Evolutionary conservation across 1,140 invertebrate species (phyloP).

Genomic region (Xylocopa sonorina): DNA sequence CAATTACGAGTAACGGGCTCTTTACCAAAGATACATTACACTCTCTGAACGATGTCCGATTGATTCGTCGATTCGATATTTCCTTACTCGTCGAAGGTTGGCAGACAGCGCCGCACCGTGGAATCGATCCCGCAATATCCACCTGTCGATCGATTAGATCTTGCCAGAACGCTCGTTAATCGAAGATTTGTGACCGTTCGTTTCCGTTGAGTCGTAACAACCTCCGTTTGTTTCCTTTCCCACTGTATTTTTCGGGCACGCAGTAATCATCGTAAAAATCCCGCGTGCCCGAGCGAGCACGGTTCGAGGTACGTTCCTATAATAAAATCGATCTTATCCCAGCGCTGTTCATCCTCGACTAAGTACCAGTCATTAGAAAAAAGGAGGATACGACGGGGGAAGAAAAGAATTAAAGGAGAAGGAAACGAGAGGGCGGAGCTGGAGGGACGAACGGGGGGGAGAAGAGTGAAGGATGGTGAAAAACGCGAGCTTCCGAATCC

Average conservation of each 20-base stretch:
- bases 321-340: constrained; percentile 36
- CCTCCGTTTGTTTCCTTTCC: constrained; percentile 55
- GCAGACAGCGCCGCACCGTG: no score
- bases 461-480: no score
- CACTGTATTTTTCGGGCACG: constrained; percentile 42
- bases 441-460: no score
- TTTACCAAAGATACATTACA: no score
- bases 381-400: no score
- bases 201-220: constrained; percentile 61
- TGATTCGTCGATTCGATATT: no score
- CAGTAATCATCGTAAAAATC: constrained; percentile 57
- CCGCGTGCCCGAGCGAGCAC: constrained; percentile 33
- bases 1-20: not conserved
- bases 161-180: constrained; percentile 65
- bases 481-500: constrained; percentile 26
- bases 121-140: not conserved
- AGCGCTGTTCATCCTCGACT: not conserved
- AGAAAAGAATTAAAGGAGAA: not conserved
- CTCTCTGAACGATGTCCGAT: no score
- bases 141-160: constrained; percentile 44
- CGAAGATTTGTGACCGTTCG: constrained; percentile 69
- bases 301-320: constrained; percentile 5
- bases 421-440: not conserved
- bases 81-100: no score
- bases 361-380: constrained; percentile 28